Conservation (phyloP, 23 tunicate species). For the Diplosoma virens region DNA sequence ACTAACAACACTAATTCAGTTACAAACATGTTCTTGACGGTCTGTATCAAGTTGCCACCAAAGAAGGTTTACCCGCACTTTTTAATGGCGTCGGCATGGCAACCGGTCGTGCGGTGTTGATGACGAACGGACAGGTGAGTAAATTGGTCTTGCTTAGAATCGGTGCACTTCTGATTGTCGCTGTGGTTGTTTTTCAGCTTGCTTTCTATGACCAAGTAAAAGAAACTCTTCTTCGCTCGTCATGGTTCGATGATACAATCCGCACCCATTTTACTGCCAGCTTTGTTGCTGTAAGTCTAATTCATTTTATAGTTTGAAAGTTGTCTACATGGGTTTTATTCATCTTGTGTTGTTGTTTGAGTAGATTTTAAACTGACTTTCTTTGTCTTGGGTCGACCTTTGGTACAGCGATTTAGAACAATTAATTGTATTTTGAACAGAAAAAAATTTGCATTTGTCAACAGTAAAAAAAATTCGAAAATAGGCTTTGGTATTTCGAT, state of each 20-base stretch:
- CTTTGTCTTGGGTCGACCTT: too few species aligned
- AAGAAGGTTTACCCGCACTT: conserved; percentile 68
- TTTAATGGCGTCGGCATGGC: conserved; percentile 96
- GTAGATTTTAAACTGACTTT: too few species aligned
- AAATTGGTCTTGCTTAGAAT: too few species aligned
- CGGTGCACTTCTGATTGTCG: too few species aligned
- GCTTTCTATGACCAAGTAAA: conserved; percentile 96
- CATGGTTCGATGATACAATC: conserved; percentile 62
- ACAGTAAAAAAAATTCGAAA: too few species aligned
- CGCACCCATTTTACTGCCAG: conserved; percentile 81
- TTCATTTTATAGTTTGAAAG: too few species aligned
- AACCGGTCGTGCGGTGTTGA: conserved; percentile 67
- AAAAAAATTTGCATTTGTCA: too few species aligned
- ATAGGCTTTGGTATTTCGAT: too few species aligned
- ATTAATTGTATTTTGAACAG: too few species aligned
- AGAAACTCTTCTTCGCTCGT: conserved; percentile 36
- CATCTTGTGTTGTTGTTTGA: too few species aligned
- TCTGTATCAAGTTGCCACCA: conserved; percentile 59
- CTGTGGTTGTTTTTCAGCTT: conserved; percentile 39
- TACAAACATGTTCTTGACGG: conserved; percentile 91
- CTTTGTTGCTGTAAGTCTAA: conserved; percentile 74
- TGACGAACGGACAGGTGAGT: conserved; percentile 87
- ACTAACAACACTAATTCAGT: conserved; percentile 13
- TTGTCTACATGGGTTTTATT: too few species aligned
- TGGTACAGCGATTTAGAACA: too few species aligned